phyloP scores from a whole-genome alignment of 2,888 invertebrate genomes.

The Lepidochrysops patricia region DNA sequence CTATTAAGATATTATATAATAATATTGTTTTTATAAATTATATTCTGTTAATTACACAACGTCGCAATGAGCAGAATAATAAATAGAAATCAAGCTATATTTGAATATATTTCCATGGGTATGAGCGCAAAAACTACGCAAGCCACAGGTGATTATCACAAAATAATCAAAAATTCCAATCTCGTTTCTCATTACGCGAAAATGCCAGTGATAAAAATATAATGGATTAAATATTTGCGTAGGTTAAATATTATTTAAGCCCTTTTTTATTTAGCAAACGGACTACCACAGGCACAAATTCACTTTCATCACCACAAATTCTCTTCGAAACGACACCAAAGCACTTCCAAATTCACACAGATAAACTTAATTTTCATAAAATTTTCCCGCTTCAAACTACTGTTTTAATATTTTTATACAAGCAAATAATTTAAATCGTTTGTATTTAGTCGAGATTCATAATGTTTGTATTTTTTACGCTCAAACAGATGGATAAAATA shows the following conservation, averaged over 20 bases:
- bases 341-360: constrained; percentile 3
- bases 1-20: no score
- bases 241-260: no score
- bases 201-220: no score
- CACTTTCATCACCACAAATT: constrained; percentile 13
- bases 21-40: background rate
- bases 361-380: constrained; percentile 9
- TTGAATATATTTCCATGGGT: background rate
- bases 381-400: background rate
- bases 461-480: constrained; percentile 18
- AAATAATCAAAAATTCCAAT: background rate
- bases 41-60: background rate
- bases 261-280: no score
- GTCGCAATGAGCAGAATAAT: background rate
- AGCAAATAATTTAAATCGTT: background rate
- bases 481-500: constrained; percentile 31
- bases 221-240: no score
- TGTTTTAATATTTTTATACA: background rate
- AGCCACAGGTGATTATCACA: background rate
- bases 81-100: background rate
- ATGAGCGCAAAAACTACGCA: constrained; percentile 9
- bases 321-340: background rate
- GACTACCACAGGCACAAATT: constrained; percentile 9
- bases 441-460: background rate
- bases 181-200: background rate